Base-by-base conservation (phyloP, 2,113 vertebrate genomes). In the Zosterops pallidus region DNA sequence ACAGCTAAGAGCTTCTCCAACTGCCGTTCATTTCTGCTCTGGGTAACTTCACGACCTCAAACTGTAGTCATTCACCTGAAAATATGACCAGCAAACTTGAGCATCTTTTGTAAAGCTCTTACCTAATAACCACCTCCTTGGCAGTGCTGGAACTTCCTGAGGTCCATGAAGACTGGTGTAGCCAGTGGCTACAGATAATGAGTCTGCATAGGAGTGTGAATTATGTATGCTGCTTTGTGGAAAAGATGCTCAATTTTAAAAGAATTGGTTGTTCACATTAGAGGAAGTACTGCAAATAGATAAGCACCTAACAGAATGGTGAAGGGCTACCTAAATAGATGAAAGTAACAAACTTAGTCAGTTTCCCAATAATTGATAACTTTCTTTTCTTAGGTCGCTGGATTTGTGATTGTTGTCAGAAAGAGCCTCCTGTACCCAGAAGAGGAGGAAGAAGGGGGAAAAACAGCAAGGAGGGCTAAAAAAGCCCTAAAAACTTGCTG, bases 361-460 rank as follows among this genome's bases (percentile, higher is more conserved):
- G 22, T 81, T 94, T 87, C 94, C 92, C 86, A 93, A 20, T 96
- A 93, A 96, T 82, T 87, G 53, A 93, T 60, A 96, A 89, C 78
- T 96, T 96, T 97, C 41, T 93, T 97, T 95, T 97, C 91, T 85
- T 98, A 99, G 99, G 99, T 97, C 98, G 98, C 97, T 99, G 99
- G 99, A 98, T 99, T 89, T 99, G 99, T 98, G 99, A 99, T 95
- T 98, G 99, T 97, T 99, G 99, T 95, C 98, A 98, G 95, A 99
- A 98, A 97, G 98, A 98, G 18, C 75, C 98, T 92, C 97, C 97
- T 41, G 97, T 98, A 93, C 98, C 99, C 88, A 99, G 98, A 97
- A 99, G 99, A 98, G 99, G 98, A 97, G 97, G 97, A 98, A 98
- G 98, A 98, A 97, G 98, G 98, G 97, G 97, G 47, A 98, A 99